Conservation (phyloP, 1,140 invertebrate genomes). For the Drosophila cardini region DNA sequence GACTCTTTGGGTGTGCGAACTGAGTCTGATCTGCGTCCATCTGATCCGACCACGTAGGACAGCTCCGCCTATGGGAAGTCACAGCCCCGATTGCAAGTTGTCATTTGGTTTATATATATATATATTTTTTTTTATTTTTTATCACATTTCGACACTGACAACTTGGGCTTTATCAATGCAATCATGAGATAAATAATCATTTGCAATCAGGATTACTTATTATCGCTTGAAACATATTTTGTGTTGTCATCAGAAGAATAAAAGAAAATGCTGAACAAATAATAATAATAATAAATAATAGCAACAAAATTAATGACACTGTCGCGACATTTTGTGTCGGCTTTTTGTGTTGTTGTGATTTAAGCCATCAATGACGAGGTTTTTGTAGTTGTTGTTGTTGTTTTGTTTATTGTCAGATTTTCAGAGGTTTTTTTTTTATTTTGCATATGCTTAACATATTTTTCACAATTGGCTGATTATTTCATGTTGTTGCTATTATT, state of each 20-base stretch:
- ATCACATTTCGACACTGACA: background rate
- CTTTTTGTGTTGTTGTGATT: conserved; percentile 49
- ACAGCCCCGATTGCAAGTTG: background rate
- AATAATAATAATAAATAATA: conserved; percentile 40
- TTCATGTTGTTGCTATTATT: conserved; percentile 34
- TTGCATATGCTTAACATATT: conserved; percentile 55
- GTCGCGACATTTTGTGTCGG: conserved; percentile 39
- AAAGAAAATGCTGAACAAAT: conserved; percentile 11
- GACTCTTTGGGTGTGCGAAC: background rate
- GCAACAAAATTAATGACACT: conserved; percentile 36
- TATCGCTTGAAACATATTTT: conserved; percentile 27
- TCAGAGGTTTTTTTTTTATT: conserved; percentile 5
- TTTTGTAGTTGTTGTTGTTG: too few species aligned
- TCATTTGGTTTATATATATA: background rate
- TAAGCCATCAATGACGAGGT: conserved; percentile 14
- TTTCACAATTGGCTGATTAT: conserved; percentile 49
- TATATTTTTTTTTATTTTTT: background rate
- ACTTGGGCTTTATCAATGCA: conserved; percentile 1
- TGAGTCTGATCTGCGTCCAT: conserved; percentile 8
- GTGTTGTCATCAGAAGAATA: conserved; percentile 24
- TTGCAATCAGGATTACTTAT: conserved; percentile 46
- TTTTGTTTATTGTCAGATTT: conserved; percentile 37
- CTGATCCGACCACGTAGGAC: conserved; percentile 24
- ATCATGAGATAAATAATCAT: conserved; percentile 41
- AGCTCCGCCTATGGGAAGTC: background rate